A percentile compares a stretch with the other conserved stretches of the same genome.
These are phyloP conservation scores for Sphecodes monilicornis DNA, from an alignment of 2,888 invertebrate species.

Conservation along the genomic window DNA sequence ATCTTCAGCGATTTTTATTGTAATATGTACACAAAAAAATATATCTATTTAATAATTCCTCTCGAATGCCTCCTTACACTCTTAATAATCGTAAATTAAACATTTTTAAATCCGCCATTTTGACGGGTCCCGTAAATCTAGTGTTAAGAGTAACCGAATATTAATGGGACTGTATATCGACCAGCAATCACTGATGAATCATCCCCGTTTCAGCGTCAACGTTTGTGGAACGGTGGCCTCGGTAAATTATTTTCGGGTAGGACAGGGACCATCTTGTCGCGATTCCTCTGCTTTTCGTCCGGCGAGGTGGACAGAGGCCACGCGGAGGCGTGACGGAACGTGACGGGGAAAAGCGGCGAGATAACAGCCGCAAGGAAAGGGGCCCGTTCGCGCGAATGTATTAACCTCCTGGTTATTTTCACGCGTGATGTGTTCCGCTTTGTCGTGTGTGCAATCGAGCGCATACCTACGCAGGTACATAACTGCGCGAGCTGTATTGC, in stretches of 20 bases:
- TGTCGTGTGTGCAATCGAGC: slow-evolving; percentile 57
- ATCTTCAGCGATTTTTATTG: too few species aligned
- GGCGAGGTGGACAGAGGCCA: background rate
- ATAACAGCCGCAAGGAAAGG: background rate
- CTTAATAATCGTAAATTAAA: too few species aligned
- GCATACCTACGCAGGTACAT: slow-evolving; percentile 34
- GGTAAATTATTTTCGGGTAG: slow-evolving; percentile 3
- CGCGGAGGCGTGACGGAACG: slow-evolving; percentile 15
- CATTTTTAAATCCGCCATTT: too few species aligned
- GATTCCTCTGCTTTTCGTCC: background rate
- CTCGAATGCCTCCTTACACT: too few species aligned
- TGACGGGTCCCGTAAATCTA: too few species aligned
- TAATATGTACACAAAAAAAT: too few species aligned
- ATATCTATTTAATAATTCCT: too few species aligned
- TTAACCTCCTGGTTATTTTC: slow-evolving; percentile 69
- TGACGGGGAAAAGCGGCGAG: slow-evolving; percentile 4
- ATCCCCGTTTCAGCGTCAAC: background rate
- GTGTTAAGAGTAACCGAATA: too few species aligned
- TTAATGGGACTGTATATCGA: background rate
- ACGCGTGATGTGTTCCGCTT: slow-evolving; percentile 63
- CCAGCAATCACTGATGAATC: background rate
- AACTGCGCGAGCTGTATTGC: background rate
- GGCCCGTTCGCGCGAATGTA: slow-evolving; percentile 28
- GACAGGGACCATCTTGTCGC: background rate
- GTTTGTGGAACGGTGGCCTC: background rate